Evolutionary conservation across 23 tunicate genomes (phyloP), one percentile per base, ranked within the genome.

Genomic region (Trididemnum clinides): DNA sequence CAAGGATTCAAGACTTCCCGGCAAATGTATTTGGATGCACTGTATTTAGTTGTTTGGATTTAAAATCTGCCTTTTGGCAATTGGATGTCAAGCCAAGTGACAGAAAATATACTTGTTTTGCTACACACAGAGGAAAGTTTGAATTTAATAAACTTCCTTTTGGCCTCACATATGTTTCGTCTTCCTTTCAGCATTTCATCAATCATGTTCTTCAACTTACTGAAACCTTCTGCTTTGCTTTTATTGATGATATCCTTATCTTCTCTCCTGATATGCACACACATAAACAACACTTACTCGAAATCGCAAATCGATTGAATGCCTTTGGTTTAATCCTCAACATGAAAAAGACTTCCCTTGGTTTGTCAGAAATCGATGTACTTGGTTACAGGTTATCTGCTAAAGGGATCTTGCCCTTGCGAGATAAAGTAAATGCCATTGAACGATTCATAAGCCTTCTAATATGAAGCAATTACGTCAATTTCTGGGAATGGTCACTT

Each of bases 341-440:
- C 33, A 51, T 26, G 39, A 51, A 81, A 20, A 84, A 84, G 28
- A 70, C 80, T 34, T 33, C 19, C 20, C 25, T 84, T 44, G 87
- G 87, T 2, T 1, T 69, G 27, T 19, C 66, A 51, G 49, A 64
- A 63, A 39, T 84, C 2, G 49, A 10, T 22, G 3, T 44, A 63
- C 33, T 70, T 1, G 87, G 87, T 1, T 71, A 84, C 57, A 69
- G 1, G 25, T 18, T 82, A 21, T 58, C 76, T 33, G 64, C 59
- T 22, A 33, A 82, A 37, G 86, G 86, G 18, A 64, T 82, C 35
- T 25, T 77, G 0, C 54, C 86, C 51, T 66, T 39, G 34, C 57
- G 27, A 37, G 51, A 30, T 35, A 84, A 69, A 44, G 50, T 84
- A 70, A 71, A 70, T 25, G 80, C 80, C 30, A 84, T 84, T 21